Base-by-base conservation (phyloP, 1,140 invertebrate genomes). In the Drosophila prosaltans region DNA sequence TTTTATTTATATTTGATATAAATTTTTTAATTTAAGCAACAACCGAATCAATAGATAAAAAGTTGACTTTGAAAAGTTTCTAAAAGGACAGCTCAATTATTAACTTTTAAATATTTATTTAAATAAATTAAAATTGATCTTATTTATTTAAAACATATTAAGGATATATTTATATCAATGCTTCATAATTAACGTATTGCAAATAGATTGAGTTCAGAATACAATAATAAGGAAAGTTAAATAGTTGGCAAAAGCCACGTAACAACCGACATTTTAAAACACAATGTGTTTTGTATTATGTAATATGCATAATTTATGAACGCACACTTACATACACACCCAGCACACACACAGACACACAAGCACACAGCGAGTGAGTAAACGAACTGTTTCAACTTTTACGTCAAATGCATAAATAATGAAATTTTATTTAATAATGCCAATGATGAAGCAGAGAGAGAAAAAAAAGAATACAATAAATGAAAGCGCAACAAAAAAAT, bases 381-480 rank as follows among this genome's bases (percentile, higher is more conserved):
- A 39, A 43, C 9, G 36, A 55, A 57, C 32, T 67, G 32, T 55
- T 30, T 57, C 24, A 30, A 48, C 36, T 10, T 48, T 45, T 63
- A 30, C n/a, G n/a, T 64, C 43, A 57, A 67, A 69, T 85, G 75
- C 69, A 79, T 88, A 79, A 82, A 80, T 88, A 88, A 86, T 86
- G 43, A 60, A 61, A 82, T 72, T 21, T 65, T 88, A 80, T 86
- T 86, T 69, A 82, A 88, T 79, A 82, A 85, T 78, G 74, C 66
- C 45, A 57, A 74, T 57, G 75, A 59, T 69, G 64, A 26, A 7
- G 21, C 5, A 3, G n/a, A 26, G 21, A 43, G 36, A 10, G 16
- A 55, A 45, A 10, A 48, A 63, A 62, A 43, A 69, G 68, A 60
- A 45, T 11, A 58, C 45, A 71, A 78, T 81, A 78, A 71, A 79